Conservation (phyloP, 2,113 vertebrate species). For the Tylochromis polylepis region DNA sequence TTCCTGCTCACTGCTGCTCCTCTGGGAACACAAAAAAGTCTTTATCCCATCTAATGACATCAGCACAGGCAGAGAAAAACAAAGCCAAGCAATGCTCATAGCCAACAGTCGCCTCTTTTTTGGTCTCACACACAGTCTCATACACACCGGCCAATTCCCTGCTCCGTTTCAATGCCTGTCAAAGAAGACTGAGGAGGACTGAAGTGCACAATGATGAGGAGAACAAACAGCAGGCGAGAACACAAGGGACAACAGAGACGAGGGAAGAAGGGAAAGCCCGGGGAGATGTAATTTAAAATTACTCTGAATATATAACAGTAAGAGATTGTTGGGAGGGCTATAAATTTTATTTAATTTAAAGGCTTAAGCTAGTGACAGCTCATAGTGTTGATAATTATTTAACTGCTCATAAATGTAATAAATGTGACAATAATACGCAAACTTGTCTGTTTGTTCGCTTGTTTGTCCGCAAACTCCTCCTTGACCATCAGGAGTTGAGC, state of each 20-base stretch:
- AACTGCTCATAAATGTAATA: not conserved
- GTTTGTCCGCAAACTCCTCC: not conserved
- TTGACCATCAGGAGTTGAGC: not conserved
- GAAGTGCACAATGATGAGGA: slow-evolving; percentile 30
- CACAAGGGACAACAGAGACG: not conserved
- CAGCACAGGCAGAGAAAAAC: slow-evolving; percentile 37
- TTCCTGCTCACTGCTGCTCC: slow-evolving; percentile 21
- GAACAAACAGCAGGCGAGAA: slow-evolving; percentile 31
- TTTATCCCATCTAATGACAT: slow-evolving; percentile 62
- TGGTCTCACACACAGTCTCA: not conserved
- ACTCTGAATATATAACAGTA: not conserved
- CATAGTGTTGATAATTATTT: not conserved
- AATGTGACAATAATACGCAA: not conserved
- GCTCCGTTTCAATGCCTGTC: slow-evolving; percentile 45
- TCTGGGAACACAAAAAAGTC: slow-evolving; percentile 43
- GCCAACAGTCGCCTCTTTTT: slow-evolving; percentile 55
- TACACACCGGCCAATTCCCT: slow-evolving; percentile 41
- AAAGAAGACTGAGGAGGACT: slow-evolving; percentile 34
- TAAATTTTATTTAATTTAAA: not conserved
- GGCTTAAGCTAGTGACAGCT: not conserved
- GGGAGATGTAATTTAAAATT: not conserved
- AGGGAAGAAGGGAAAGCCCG: not conserved
- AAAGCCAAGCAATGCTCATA: slow-evolving; percentile 43
- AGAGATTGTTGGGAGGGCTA: not conserved
- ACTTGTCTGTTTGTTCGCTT: not conserved